Evolutionary conservation across 1,140 invertebrate genomes (phyloP), one percentile per base, ranked within the genome.

Genomic region (Ceratina calcarata): DNA sequence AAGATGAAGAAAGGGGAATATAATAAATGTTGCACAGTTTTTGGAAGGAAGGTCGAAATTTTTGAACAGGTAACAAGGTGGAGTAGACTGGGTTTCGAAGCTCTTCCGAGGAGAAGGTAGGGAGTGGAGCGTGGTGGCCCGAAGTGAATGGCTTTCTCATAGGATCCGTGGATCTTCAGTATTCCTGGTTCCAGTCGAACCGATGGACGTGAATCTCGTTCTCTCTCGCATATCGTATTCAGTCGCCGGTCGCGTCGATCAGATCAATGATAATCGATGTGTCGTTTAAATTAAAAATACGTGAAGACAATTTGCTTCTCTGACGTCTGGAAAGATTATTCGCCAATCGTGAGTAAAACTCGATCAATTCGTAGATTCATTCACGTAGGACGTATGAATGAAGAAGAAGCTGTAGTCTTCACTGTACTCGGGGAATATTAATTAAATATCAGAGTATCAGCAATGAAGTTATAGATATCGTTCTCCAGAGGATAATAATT

Each of bases 91-190:
- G 62, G 62, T 67, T 53, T 27, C 24, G 18, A 61, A 49, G 45
- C 62, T 32, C 18, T 69, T 68, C 64, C 37, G 37, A 45, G 6
- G 16, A 27, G 65, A 85, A 82, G 80, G 83, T 86, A 86, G 84
- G 84, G 84, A 85, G 80, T 60, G 66, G 83, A 85, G 76, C 32
- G 66, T 32, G 22, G n/a, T n/a, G n/a, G n/a, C 74, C 16, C 67
- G 84, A 74, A 89, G 88, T 82, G 90, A 89, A 89, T 89, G 90
- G 88, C 91, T 92, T 91, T 92, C 89, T 88, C 90, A 87, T 84
- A 68, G 67, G 67, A 75, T 74, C 75, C 73, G 76, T 85, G 82
- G 81, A 83, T 81, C 84, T 85, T 81, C 89, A 91, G 90, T 91
- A 87, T 88, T 89, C 88, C 88, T 88, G 87, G 86, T 89, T 89